phyloP scores from a whole-genome alignment of 2,113 vertebrate genomes.

The Aptenodytes forsteri region DNA sequence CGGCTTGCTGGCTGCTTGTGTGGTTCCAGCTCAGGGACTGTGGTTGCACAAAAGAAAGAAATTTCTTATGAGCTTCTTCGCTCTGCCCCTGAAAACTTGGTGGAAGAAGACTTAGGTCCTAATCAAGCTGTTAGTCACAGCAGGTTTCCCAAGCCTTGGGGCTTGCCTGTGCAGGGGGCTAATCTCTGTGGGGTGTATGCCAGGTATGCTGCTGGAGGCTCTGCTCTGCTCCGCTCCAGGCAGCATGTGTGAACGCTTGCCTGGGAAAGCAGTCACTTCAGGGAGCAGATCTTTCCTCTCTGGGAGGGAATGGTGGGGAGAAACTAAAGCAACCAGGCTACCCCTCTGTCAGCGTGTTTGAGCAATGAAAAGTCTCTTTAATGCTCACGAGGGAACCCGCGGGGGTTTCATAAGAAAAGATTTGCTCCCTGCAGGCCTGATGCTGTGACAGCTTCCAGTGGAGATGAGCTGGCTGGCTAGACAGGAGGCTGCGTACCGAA shows the following conservation, averaged over 20 bases:
- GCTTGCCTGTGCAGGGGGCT: background rate
- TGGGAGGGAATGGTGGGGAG: background rate
- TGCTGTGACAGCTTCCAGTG: background rate
- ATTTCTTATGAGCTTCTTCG: background rate
- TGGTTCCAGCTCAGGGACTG: background rate
- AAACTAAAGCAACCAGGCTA: background rate
- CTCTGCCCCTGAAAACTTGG: background rate
- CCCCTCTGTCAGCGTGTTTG: accelerated
- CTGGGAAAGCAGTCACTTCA: background rate
- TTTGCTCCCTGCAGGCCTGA: background rate
- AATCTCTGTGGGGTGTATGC: background rate
- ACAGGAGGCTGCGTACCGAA: background rate
- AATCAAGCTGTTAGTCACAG: background rate
- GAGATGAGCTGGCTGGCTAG: background rate
- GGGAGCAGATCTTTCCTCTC: background rate
- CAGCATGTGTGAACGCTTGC: accelerated
- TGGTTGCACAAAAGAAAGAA: background rate
- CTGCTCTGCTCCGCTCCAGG: background rate
- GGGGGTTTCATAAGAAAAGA: accelerated
- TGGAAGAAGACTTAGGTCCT: background rate
- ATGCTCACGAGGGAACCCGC: accelerated
- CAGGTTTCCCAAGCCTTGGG: background rate
- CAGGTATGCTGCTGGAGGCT: background rate
- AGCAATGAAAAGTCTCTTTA: background rate
- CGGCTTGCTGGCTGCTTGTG: background rate